These are phyloP conservation scores for Thera obeliscata DNA, from an alignment of 2,888 invertebrate species.

Conservation along the genomic window DNA sequence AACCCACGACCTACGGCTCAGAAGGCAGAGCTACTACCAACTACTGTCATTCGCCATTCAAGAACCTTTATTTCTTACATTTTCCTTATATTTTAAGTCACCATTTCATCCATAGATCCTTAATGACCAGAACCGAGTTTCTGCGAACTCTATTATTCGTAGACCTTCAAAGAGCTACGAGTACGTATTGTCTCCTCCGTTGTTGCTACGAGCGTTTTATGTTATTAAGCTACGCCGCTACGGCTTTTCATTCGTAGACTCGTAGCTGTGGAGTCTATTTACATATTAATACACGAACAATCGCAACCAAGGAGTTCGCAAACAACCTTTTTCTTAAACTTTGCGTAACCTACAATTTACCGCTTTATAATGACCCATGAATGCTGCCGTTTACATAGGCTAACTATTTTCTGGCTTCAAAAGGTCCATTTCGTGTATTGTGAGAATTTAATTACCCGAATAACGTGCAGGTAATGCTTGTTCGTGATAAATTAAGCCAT, in stretches of 20 bases:
- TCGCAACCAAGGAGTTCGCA: neutral
- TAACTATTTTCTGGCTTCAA: slow-evolving; percentile 12
- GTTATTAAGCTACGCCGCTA: neutral
- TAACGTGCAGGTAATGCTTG: slow-evolving; percentile 35
- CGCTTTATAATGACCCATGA: neutral
- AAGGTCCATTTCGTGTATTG: slow-evolving; percentile 21
- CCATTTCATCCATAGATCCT: neutral
- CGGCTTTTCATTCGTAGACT: neutral
- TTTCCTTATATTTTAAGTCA: no score
- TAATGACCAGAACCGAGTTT: neutral
- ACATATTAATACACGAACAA: slow-evolving; percentile 2
- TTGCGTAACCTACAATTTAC: neutral
- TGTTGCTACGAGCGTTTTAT: neutral
- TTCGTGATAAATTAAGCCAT: slow-evolving; percentile 39
- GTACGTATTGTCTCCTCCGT: neutral
- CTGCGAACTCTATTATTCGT: neutral
- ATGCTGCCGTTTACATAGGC: slow-evolving; percentile 5
- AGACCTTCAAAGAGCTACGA: neutral
- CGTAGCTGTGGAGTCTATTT: slow-evolving; percentile 2
- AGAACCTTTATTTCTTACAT: no score
- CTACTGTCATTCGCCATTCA: no score
- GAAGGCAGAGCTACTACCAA: no score
- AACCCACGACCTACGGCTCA: no score
- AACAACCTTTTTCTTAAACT: neutral
- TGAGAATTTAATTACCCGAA: slow-evolving; percentile 38